Base-by-base conservation (phyloP, 2,888 invertebrate genomes). In the Mesorhabditis sp. region DNA sequence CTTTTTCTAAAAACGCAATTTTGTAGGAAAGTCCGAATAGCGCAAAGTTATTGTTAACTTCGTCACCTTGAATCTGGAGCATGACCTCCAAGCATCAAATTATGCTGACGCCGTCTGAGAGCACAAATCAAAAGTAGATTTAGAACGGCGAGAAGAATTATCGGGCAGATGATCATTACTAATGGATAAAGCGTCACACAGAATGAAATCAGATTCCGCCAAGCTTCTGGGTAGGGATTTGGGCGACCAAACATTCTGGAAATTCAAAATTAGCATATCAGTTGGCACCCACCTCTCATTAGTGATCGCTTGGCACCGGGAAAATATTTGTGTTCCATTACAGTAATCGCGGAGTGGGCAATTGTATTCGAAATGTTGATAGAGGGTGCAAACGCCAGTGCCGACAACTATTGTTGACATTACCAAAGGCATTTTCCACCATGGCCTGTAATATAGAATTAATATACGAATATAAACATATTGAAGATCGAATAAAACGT, bases 81-180 rank as follows among this genome's bases (percentile, higher is more conserved):
- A 72, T 74, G 68, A 69, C 72, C 68, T 67, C 74, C 69, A 67
- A 76, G 62, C 4, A 71, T 61, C 69, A 76, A 64, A 62, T 72
- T 72, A 63, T 73, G 73, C 62, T 75, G 74, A 43, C 81, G 72
- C 65, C 77, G 76, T 66, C 83, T 61, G 3, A 83, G 71, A 10
- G 79, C 78, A 70, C 82, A 82, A 3, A 83, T 72, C 28, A 83
- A 71, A 50, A 82, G 74, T 65, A 83, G 65, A 71, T 83, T 83
- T 45, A 83, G 76, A n/a, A 80, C 74, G 5, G 81, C 72, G 4
- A 83, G 73, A n/a, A 83, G 72, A 44, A 83, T 78, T 43, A 83
- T 84, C 4, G 83, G 83, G 6, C 75, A 77, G 66, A 84, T 80
- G 67, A 84, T 83, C 74, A 83, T 78, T 5, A 80, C 69, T 58